Conservation (phyloP, 2,888 invertebrate genomes). For the Micoletzkya japonica region DNA sequence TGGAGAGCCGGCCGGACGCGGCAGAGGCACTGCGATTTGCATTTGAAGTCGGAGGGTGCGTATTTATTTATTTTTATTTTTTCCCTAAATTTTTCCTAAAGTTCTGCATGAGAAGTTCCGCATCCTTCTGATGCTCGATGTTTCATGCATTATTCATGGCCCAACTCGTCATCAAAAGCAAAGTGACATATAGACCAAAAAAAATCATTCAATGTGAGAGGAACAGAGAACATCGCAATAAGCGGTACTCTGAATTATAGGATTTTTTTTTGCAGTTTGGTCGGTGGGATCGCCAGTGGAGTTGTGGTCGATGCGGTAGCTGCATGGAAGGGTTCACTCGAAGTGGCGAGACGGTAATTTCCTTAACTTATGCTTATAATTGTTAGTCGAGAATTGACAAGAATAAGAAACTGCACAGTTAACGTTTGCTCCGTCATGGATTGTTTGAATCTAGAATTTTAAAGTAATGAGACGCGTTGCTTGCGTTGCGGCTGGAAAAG, state of each 20-base stretch:
- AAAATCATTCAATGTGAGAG: too few species aligned
- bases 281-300: conserved; percentile 37
- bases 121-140: too few species aligned
- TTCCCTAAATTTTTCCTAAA: too few species aligned
- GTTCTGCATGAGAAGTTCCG: too few species aligned
- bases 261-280: conserved; percentile 31
- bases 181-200: too few species aligned
- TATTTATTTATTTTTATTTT: too few species aligned
- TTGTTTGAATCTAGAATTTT: too few species aligned
- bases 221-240: too few species aligned
- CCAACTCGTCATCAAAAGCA: too few species aligned
- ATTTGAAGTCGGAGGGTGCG: conserved; percentile 43
- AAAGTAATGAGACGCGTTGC: neutral
- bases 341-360: neutral
- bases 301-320: conserved; percentile 33
- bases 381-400: too few species aligned
- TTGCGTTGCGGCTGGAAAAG: neutral
- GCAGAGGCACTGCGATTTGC: conserved; percentile 35
- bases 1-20: conserved; percentile 29
- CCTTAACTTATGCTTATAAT: neutral
- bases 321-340: neutral
- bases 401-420: neutral
- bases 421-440: neutral
- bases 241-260: too few species aligned
- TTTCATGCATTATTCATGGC: too few species aligned